These are phyloP conservation scores for Mohoua ochrocephala DNA, from an alignment of 2,113 vertebrate genomes.

Conservation along the genomic window DNA sequence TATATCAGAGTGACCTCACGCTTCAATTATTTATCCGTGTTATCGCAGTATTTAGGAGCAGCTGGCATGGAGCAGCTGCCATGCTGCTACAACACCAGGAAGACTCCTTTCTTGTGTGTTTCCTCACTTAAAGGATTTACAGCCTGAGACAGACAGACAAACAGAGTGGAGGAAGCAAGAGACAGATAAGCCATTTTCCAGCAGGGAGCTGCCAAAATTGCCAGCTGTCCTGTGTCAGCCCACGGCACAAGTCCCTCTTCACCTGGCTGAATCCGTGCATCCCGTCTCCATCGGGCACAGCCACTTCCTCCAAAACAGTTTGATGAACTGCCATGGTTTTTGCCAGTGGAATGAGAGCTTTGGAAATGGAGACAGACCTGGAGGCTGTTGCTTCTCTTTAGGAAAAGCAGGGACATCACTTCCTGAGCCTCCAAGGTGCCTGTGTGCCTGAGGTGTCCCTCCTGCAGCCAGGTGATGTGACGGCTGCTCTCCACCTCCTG, in stretches of 20 bases:
- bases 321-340: not conserved
- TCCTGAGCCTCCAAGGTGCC: not conserved
- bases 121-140: not conserved
- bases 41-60: not conserved
- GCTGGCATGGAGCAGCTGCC: constrained; percentile 3
- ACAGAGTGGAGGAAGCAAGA: not conserved
- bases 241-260: not conserved
- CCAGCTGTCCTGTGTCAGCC: not conserved
- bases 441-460: not conserved
- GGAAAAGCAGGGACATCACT: not conserved
- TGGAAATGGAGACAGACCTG: not conserved
- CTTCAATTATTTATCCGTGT: not conserved
- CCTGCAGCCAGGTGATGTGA: accelerated
- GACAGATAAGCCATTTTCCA: not conserved
- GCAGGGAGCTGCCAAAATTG: not conserved
- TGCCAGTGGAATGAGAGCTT: not conserved
- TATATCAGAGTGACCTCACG: not conserved
- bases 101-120: not conserved
- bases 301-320: not conserved
- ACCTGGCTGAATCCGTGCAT: accelerated
- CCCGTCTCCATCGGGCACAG: not conserved
- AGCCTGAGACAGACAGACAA: not conserved
- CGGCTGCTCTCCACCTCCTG: not conserved
- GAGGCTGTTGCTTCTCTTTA: not conserved
- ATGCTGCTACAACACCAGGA: not conserved